A percentile compares a stretch with the other conserved stretches of the same genome.
Conservation (phyloP, 92 coral and sea anemone genomes). For the Palythoa caribaeorum region DNA sequence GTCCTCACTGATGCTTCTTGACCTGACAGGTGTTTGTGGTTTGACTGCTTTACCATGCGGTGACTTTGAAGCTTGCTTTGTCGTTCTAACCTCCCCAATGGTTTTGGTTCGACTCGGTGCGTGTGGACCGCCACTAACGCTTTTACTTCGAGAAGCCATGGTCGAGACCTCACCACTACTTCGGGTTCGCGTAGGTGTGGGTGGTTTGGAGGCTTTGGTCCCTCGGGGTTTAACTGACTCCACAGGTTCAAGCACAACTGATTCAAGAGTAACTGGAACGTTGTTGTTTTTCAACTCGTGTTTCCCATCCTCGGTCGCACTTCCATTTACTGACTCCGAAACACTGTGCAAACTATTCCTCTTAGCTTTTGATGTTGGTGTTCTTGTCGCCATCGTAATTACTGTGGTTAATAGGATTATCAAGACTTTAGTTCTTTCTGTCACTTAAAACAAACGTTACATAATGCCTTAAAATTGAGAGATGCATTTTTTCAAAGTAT, state of each 20-base stretch:
- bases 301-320: background rate
- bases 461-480: no score
- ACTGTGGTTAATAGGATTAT: background rate
- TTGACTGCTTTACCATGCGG: background rate
- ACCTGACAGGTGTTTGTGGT: background rate
- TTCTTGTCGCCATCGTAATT: constrained; percentile 16
- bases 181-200: background rate
- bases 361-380: background rate
- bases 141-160: background rate
- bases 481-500: no score
- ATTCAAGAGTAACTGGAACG: constrained; percentile 14
- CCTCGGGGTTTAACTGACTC: background rate
- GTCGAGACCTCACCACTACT: background rate
- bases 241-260: constrained; percentile 10
- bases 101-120: background rate
- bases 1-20: background rate
- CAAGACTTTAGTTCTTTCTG: no score
- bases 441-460: no score
- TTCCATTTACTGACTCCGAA: background rate
- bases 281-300: constrained; percentile 7
- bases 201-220: background rate
- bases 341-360: background rate
- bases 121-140: background rate
- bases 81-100: background rate
- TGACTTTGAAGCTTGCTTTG: background rate